phyloP scores from a whole-genome alignment of 2,113 vertebrate species.

The Scomber japonicus region DNA sequence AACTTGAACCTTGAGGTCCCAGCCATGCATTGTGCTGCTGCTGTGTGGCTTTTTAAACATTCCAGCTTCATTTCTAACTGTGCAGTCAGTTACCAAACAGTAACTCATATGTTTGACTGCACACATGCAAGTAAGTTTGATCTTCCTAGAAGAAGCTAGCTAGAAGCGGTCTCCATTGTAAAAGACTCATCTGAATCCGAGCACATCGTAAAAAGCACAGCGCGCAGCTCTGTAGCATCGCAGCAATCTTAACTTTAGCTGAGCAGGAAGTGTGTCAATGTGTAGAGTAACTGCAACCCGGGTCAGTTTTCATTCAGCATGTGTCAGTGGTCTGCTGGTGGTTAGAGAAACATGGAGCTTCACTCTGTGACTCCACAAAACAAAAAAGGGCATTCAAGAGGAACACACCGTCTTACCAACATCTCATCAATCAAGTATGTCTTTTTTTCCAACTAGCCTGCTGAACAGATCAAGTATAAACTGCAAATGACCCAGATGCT shows the following conservation, averaged over 20 bases:
- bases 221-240: constrained; percentile 49
- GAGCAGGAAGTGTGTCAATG: constrained; percentile 45
- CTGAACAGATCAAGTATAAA: constrained; percentile 47
- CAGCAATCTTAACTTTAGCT: constrained; percentile 55
- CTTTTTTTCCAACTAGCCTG: constrained; percentile 30
- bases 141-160: constrained; percentile 67
- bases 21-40: constrained; percentile 77
- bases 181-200: constrained; percentile 49
- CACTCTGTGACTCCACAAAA: constrained; percentile 39
- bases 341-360: constrained; percentile 73
- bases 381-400: constrained; percentile 52
- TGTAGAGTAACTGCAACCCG: constrained; percentile 51
- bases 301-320: constrained; percentile 80
- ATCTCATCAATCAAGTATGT: constrained; percentile 20
- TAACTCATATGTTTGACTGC: constrained; percentile 44
- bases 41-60: constrained; percentile 65
- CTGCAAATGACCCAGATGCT: constrained; percentile 70
- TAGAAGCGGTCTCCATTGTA: constrained; percentile 48
- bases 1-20: constrained; percentile 63
- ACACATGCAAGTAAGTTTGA: constrained; percentile 61
- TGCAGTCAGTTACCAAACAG: constrained; percentile 48
- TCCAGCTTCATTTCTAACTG: constrained; percentile 63
- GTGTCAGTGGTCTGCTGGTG: constrained; percentile 85
- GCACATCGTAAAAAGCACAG: constrained; percentile 64
- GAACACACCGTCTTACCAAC: neutral